phyloP scores from a whole-genome alignment of 2,113 vertebrate species.

The Onychostruthus taczanowskii region DNA sequence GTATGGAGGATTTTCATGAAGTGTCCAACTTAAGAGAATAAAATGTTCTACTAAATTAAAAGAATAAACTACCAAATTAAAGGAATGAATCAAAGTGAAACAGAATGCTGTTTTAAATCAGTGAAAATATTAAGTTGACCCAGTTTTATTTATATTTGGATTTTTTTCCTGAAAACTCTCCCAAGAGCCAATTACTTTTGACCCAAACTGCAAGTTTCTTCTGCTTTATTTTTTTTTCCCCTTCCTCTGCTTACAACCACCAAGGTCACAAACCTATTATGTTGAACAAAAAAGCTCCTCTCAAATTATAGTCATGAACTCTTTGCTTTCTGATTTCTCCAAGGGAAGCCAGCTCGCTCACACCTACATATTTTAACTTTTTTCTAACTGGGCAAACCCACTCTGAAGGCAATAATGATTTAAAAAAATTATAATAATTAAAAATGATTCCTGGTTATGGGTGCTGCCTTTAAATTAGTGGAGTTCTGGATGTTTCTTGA shows the following conservation, averaged over 20 bases:
- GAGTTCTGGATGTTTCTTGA: background rate
- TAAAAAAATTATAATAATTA: background rate
- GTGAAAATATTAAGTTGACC: background rate
- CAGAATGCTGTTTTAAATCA: background rate
- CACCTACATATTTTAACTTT: background rate
- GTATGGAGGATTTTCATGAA: background rate
- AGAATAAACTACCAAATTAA: background rate
- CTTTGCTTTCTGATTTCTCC: background rate
- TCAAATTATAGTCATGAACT: background rate
- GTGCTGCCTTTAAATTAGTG: background rate
- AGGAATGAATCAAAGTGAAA: conserved; percentile 11
- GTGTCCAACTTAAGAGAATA: background rate
- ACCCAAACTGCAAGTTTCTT: background rate
- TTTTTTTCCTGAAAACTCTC: background rate
- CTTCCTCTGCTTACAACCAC: background rate
- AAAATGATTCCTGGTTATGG: background rate
- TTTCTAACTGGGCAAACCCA: background rate
- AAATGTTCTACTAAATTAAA: conserved; percentile 2
- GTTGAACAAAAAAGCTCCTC: background rate
- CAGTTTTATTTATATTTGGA: background rate
- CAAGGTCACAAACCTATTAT: background rate
- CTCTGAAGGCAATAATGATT: background rate
- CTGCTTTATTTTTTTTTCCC: background rate
- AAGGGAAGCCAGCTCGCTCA: background rate
- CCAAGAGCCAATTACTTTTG: background rate